Evolutionary conservation across 2,888 invertebrate species (phyloP).

Genomic region (Azorinus chamasolen): DNA sequence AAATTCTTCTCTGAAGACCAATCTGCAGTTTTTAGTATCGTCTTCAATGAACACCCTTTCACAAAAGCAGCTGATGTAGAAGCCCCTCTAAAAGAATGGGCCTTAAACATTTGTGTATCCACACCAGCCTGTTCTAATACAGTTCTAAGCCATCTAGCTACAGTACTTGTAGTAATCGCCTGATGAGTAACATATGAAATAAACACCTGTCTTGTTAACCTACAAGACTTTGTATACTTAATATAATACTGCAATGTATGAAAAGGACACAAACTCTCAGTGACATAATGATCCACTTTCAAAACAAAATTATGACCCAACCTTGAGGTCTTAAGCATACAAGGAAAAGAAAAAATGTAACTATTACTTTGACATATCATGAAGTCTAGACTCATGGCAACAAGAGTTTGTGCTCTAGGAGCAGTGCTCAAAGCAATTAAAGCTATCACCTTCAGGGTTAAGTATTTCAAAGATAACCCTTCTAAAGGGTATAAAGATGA

Average conservation of each 20-base stretch:
- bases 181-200: conserved; percentile 50
- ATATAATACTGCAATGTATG: conserved; percentile 44
- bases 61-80: conserved; percentile 32
- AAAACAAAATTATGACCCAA: conserved; percentile 16
- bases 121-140: conserved; percentile 33
- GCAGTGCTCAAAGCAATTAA: conserved; percentile 31
- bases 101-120: conserved; percentile 31
- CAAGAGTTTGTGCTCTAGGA: conserved; percentile 37
- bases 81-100: conserved; percentile 45
- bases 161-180: conserved; percentile 39
- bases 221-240: conserved; percentile 4
- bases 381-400: conserved; percentile 24
- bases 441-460: conserved; percentile 44
- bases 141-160: conserved; percentile 43
- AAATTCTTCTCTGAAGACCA: conserved; percentile 34
- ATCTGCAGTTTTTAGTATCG: no score
- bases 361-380: conserved; percentile 19
- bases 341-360: conserved; percentile 5
- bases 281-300: conserved; percentile 27
- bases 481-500: no score
- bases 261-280: conserved; percentile 40
- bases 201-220: conserved; percentile 21
- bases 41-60: conserved; percentile 14
- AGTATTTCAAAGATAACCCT: conserved; percentile 25
- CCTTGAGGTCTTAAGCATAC: conserved; percentile 9